Percentiles rank a stretch among this genome's conserved stretches.
Evolutionary conservation across 2,888 invertebrate species (phyloP).

Genomic region (Cosmia pyralina): DNA sequence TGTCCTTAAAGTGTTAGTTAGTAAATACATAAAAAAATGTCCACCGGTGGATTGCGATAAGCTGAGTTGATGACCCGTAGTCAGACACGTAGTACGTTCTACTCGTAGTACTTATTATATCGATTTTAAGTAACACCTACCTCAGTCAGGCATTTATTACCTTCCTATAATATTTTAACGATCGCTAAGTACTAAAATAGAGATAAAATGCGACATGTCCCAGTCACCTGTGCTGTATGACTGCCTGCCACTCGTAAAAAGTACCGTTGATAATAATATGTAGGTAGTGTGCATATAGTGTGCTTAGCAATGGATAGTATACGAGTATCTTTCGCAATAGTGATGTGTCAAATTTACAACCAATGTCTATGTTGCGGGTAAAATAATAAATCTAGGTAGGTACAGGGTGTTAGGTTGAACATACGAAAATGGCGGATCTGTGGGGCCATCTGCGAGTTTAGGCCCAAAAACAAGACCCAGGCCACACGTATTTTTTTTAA

Average conservation of each 20-base stretch:
- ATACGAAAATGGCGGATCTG: too few species aligned
- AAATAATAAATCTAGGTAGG: constrained; percentile 2
- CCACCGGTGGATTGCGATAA: too few species aligned
- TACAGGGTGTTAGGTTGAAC: too few species aligned
- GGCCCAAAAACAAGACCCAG: too few species aligned
- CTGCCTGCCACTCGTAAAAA: constrained; percentile 30
- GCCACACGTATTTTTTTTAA: too few species aligned
- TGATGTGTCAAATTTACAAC: constrained; percentile 12
- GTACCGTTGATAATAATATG: constrained; percentile 42
- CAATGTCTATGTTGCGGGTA: background rate
- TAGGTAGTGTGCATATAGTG: background rate
- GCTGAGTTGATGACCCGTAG: too few species aligned
- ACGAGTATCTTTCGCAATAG: constrained; percentile 1
- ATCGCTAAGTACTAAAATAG: constrained; percentile 31
- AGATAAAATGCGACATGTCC: constrained; percentile 26
- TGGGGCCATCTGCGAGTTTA: too few species aligned
- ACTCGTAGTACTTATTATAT: too few species aligned
- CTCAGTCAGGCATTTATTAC: background rate
- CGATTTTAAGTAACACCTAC: too few species aligned
- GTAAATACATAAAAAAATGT: too few species aligned
- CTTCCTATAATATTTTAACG: constrained; percentile 38
- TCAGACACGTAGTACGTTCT: too few species aligned
- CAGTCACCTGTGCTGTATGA: constrained; percentile 14
- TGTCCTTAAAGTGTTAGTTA: too few species aligned
- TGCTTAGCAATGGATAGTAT: background rate